Evolutionary conservation across 2,888 invertebrate species (phyloP).

Genomic region (Thymelicus sylvestris): DNA sequence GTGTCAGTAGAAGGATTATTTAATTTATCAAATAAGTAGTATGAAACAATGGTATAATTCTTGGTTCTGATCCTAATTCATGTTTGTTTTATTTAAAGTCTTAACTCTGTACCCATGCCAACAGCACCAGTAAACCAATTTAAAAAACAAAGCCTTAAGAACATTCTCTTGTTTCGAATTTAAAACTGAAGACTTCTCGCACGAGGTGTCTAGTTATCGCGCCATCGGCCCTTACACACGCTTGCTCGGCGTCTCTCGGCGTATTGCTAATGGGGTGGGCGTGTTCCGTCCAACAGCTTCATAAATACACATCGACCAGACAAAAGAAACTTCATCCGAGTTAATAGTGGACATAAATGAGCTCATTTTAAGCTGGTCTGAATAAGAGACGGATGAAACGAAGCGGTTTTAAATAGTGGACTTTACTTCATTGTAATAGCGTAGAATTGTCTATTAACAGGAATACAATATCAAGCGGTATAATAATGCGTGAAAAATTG

Average conservation of each 20-base stretch:
- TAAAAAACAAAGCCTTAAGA: conserved; percentile 6
- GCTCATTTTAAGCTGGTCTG: conserved; percentile 30
- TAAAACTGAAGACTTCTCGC: conserved; percentile 32
- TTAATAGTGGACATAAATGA: conserved; percentile 24
- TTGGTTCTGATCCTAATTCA: no score
- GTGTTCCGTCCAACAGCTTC: conserved; percentile 32
- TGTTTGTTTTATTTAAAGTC: background rate
- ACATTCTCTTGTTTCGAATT: conserved; percentile 26
- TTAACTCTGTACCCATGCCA: background rate
- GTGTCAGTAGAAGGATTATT: no score
- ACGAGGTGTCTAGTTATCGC: conserved; percentile 32
- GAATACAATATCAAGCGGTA: conserved; percentile 38
- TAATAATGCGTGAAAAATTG: conserved; percentile 49
- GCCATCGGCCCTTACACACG: conserved; percentile 35
- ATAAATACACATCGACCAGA: conserved; percentile 30
- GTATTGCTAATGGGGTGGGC: conserved; percentile 34
- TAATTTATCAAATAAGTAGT: no score
- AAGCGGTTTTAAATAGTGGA: conserved; percentile 12
- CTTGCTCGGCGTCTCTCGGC: conserved; percentile 18
- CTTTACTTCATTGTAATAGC: conserved; percentile 29
- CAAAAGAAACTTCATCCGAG: conserved; percentile 23
- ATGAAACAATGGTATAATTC: no score
- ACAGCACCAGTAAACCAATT: background rate
- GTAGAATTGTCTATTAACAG: conserved; percentile 19
- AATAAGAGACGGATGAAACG: conserved; percentile 9